Base-by-base conservation (phyloP, 2,888 invertebrate species). In the Andrena marginata region DNA sequence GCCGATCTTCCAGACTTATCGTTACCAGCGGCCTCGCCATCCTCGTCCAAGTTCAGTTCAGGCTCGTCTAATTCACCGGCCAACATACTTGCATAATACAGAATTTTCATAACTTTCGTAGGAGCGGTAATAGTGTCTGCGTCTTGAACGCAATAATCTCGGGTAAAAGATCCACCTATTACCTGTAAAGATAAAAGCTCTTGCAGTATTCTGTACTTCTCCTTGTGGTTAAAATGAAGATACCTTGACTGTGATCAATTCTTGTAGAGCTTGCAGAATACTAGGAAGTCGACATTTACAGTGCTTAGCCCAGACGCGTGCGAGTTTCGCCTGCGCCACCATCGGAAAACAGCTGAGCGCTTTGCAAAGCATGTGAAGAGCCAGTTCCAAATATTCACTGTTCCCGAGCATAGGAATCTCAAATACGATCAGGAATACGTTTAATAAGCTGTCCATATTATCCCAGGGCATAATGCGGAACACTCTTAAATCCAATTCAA, bases 81-180 rank as follows among this genome's bases (percentile, higher is more conserved):
- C 86, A 98, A 92, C 93, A 99, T 97, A 93, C 97, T 98, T 16
- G 98, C 98, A 94, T 97, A 98, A 93, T 97, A 98, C 49, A 97
- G 95, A 94, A 98, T 97, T 95, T 98, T 98, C 96, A 99, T 97
- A 68, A 98, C 96, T 95, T 97, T 97, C 23, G 98, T 98, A 1
- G 98, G 97, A 79, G 97, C 96, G 23, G 97, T 97, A 75, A 99
- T 97, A 77, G 96, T 96, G 69, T 97, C 96, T 87, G 98, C 98
- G 91, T 98, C 98, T 93, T 98, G 98, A 64, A 98, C 96, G 79
- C 96, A 96, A 90, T 96, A 97, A 90, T 97, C 96, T 64, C 96
- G 94, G 35, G 96, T 95, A 92, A 97, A 97, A 83, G 96, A 96
- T 2, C 97, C 97, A 56, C 97, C 96, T 81, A 98, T 97, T 10